phyloP scores from a whole-genome alignment of 2,797 vertebrate species.

The Apogon hyalosoma region DNA sequence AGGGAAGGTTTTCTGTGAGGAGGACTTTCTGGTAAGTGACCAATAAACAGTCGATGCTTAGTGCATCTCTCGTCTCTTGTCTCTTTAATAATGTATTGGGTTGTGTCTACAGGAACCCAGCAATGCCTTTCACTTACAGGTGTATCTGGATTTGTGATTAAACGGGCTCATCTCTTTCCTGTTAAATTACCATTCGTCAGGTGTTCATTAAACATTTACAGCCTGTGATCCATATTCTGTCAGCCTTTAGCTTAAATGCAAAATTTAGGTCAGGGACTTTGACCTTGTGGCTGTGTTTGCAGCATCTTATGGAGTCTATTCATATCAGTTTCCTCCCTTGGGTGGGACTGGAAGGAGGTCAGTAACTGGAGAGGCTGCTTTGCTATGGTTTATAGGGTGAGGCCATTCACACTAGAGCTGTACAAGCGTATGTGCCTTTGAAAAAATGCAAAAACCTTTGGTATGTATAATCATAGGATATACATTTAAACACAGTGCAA shows the following conservation, averaged over 20 bases:
- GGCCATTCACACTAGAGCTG: slow-evolving; percentile 11
- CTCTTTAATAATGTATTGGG: not conserved
- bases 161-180: not conserved
- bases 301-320: slow-evolving; percentile 35
- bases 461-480: not conserved
- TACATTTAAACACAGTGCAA: not conserved
- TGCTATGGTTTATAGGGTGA: slow-evolving; percentile 39
- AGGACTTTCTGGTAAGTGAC: slow-evolving; percentile 95
- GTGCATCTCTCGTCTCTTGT: not conserved
- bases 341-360: slow-evolving; percentile 41
- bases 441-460: not conserved
- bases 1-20: slow-evolving; percentile 97
- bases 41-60: slow-evolving; percentile 20
- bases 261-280: slow-evolving; percentile 15
- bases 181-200: not conserved
- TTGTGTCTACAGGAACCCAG: not conserved
- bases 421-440: slow-evolving; percentile 3
- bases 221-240: not conserved
- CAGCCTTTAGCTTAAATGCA: slow-evolving; percentile 9
- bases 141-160: slow-evolving; percentile 1
- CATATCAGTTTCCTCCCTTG: slow-evolving; percentile 51
- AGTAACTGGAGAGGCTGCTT: slow-evolving; percentile 60
- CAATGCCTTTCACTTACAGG: not conserved
- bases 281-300: slow-evolving; percentile 46
- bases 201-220: not conserved